These are phyloP conservation scores for Araneus ventricosus DNA, from an alignment of 1,140 invertebrate species.

Conservation along the genomic window DNA sequence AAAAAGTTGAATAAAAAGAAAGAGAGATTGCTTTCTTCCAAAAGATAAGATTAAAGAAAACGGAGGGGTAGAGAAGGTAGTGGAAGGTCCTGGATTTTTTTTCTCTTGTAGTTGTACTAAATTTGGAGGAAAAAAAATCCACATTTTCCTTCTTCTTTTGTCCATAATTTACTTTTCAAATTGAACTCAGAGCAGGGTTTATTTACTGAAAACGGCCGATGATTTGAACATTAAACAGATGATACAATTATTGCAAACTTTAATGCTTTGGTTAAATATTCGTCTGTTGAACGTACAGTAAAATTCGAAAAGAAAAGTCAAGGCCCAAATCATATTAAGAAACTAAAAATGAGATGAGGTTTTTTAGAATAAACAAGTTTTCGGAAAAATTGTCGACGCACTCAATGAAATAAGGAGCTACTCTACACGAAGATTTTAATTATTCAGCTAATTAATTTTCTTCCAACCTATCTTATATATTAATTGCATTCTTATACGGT, in stretches of 20 bases:
- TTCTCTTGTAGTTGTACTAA: neutral
- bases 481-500: neutral
- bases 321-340: neutral
- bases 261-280: conserved; percentile 21
- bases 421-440: neutral
- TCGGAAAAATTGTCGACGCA: neutral
- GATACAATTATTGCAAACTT: conserved; percentile 31
- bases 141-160: neutral
- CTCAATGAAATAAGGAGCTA: neutral
- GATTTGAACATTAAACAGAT: conserved; percentile 31
- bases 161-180: conserved; percentile 25
- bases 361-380: neutral
- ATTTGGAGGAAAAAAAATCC: neutral
- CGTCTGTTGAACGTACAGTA: neutral
- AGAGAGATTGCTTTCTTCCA: conserved; percentile 12
- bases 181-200: neutral
- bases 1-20: conserved; percentile 10
- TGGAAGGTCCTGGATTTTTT: neutral
- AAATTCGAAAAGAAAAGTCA: neutral
- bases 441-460: conserved; percentile 8
- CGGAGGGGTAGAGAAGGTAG: neutral
- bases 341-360: neutral
- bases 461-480: neutral
- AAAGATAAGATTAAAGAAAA: conserved; percentile 34
- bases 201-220: conserved; percentile 10